Evolutionary conservation across 2,113 vertebrate species (phyloP), one percentile per base, ranked within the genome.

Genomic region (Cavia aperea): DNA sequence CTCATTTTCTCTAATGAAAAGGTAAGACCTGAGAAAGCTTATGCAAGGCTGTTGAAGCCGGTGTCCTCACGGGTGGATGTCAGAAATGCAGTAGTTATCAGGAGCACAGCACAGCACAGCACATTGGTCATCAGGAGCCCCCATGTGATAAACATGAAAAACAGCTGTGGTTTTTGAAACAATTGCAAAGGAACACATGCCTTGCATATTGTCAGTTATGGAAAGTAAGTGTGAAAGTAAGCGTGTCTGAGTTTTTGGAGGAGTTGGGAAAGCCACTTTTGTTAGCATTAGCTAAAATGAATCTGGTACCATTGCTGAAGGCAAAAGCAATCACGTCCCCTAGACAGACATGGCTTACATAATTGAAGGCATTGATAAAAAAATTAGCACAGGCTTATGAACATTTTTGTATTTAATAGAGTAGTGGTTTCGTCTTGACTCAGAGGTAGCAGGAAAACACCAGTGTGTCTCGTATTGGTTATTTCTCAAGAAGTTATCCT

Each of bases 1-100:
- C 2, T 93, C 62, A 8, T 86, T 90, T 86, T 33, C 33, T 92
- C 90, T 85, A 88, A 33, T 14, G 46, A 58, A 77, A 90, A 94
- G 75, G 26, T 46, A n/a, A 77, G 8, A 60, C 29, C 39, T 78
- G 31, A 3, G 49, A 66, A 89, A 87, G 62, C 43, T 84, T 60
- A 31, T 18, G 65, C 43, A 87, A 79, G 73, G 62, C 81, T 46
- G 18, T n/a, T 8, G 16, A 66, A 68, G 89, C 63, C 16, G 51
- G 14, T 13, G 51, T 26, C 39, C 82, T 75, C 51, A 4, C 9
- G 29, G 23, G 19, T 46, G 0, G 63, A 21, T 3, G 3, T 68
- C 36, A 21, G 75, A 88, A 94, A 79, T 23, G 60, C 39, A 33
- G 11, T 54, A 29, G 9, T 87, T 70, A 46, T 23, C 36, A 31